A percentile compares a stretch with the other conserved stretches of the same genome.
Evolutionary conservation across 2,888 invertebrate genomes (phyloP).

Genomic region (Acleris emargana): DNA sequence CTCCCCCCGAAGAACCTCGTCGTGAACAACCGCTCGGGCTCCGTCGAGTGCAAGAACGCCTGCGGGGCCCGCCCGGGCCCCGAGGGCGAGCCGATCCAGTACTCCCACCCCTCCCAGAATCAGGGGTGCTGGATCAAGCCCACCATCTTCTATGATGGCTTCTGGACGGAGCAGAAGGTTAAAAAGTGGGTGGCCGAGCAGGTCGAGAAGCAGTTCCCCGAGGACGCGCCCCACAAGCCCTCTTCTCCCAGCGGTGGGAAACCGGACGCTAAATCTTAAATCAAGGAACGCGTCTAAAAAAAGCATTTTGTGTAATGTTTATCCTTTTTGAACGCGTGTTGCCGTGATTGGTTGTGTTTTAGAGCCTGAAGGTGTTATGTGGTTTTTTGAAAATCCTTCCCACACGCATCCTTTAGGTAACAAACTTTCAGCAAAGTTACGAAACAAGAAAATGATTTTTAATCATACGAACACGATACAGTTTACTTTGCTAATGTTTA

Average conservation of each 20-base stretch:
- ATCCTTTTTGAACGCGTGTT: conserved; percentile 7
- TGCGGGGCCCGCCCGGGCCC: conserved; percentile 46
- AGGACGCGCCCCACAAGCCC: conserved; percentile 53
- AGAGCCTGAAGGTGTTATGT: neutral
- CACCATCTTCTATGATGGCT: conserved; percentile 79
- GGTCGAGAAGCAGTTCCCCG: conserved; percentile 77
- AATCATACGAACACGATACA: neutral
- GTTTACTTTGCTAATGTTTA: conserved; percentile 13
- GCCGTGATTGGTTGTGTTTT: conserved; percentile 30
- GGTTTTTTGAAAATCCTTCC: neutral
- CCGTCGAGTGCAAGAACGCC: conserved; percentile 59
- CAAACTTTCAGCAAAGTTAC: too few species aligned
- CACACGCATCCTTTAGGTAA: too few species aligned
- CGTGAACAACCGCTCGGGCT: conserved; percentile 61
- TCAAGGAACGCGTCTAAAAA: conserved; percentile 1
- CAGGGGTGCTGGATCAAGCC: conserved; percentile 79
- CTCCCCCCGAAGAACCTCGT: conserved; percentile 73
- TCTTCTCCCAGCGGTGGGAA: conserved; percentile 47
- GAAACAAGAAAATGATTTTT: too few species aligned
- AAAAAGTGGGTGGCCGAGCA: conserved; percentile 81
- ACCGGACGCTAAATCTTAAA: conserved; percentile 44
- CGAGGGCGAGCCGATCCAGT: conserved; percentile 57
- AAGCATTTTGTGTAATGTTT: conserved; percentile 14
- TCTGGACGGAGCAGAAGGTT: conserved; percentile 82
- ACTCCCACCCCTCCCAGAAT: conserved; percentile 55